These are phyloP conservation scores for Piscicola geometra DNA, from an alignment of 2,888 invertebrate species.

Conservation along the genomic window DNA sequence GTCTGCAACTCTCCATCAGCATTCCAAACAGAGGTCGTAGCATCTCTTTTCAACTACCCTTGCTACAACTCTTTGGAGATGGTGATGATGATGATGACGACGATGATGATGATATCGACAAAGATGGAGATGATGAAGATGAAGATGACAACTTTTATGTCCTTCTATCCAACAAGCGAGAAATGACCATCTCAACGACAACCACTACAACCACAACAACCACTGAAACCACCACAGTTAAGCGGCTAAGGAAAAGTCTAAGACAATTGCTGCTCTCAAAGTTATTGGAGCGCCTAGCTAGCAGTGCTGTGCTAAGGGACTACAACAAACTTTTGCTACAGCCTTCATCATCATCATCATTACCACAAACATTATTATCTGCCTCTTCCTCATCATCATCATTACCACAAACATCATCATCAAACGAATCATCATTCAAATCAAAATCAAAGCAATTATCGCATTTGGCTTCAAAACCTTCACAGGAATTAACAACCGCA, in stretches of 20 bases:
- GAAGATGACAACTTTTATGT: too few relatives aligned
- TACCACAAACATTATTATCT: too few relatives aligned
- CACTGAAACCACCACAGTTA: not conserved
- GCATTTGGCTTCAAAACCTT: too few relatives aligned
- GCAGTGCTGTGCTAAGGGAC: not conserved
- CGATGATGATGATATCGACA: slow-evolving; percentile 16
- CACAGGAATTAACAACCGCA: too few relatives aligned
- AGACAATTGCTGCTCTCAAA: slow-evolving; percentile 24
- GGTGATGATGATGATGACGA: slow-evolving; percentile 24
- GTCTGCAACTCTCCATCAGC: slow-evolving; percentile 24
- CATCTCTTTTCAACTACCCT: slow-evolving; percentile 23
- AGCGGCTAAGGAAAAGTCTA: slow-evolving; percentile 14
- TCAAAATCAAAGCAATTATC: too few relatives aligned
- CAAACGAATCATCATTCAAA: not conserved
- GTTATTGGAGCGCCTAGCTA: slow-evolving; percentile 26
- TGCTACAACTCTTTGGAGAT: slow-evolving; percentile 18
- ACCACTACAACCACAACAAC: not conserved
- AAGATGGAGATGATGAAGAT: not conserved
- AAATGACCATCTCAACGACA: too few relatives aligned
- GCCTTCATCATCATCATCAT: not conserved
- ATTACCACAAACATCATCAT: too few relatives aligned
- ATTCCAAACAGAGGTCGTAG: slow-evolving; percentile 16
- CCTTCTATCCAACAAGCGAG: too few relatives aligned
- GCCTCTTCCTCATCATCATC: not conserved
- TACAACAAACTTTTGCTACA: slow-evolving; percentile 10